Evolutionary conservation across 2,888 invertebrate species (phyloP).

Genomic region (Balanococcus diminutus): DNA sequence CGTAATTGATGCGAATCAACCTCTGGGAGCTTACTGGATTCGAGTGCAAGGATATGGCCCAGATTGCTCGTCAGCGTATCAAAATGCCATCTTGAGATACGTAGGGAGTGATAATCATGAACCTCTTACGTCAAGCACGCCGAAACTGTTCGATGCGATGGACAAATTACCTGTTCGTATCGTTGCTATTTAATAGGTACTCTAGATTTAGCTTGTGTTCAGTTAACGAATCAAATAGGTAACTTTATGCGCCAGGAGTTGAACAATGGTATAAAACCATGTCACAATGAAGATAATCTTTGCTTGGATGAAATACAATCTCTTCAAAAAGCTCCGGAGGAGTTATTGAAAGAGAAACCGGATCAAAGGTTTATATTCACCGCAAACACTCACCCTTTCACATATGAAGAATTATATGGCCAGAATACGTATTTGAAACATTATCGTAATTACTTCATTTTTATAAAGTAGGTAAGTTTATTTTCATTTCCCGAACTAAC

Average conservation of each 20-base stretch:
- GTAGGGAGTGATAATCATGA: background rate
- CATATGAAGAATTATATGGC: background rate
- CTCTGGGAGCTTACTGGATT: conserved; percentile 57
- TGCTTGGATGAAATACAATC: background rate
- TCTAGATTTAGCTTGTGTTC: no score
- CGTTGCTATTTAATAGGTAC: no score
- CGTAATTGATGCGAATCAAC: conserved; percentile 56
- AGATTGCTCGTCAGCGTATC: conserved; percentile 45
- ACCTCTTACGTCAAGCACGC: background rate
- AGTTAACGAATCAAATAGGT: background rate
- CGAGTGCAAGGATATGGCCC: conserved; percentile 56
- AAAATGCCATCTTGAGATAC: conserved; percentile 57
- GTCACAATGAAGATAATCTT: background rate
- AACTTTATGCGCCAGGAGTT: background rate
- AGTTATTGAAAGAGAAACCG: background rate
- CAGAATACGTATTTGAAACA: background rate
- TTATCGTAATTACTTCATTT: background rate
- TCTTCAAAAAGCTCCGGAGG: background rate
- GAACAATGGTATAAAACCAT: background rate
- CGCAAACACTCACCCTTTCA: background rate
- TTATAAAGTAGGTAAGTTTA: background rate
- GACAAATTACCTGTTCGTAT: background rate
- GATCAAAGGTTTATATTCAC: background rate
- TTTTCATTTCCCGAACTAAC: no score
- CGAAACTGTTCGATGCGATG: background rate